Percentiles rank a stretch among this genome's conserved stretches.
phyloP scores from a whole-genome alignment of 2,888 invertebrate genomes.

The Oxyscelio sp. region DNA sequence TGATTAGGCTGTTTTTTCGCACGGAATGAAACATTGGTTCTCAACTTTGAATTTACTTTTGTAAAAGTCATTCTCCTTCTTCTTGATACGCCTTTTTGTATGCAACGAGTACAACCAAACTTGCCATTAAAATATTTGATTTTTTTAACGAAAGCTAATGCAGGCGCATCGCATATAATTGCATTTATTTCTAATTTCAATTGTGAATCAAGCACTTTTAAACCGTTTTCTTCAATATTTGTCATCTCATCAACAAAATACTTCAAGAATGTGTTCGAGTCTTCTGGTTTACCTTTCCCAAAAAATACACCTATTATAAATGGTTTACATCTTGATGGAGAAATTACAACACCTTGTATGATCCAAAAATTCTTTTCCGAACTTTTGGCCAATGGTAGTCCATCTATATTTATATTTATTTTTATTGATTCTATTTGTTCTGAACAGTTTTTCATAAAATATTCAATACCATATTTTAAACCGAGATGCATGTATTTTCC shows the following conservation, averaged over 20 bases:
- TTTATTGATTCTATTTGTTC: no score
- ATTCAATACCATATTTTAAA: no score
- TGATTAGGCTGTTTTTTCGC: not conserved
- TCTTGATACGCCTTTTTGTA: not conserved
- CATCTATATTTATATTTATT: no score
- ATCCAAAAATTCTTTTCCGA: no score
- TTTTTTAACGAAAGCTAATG: not conserved
- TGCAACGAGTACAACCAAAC: not conserved
- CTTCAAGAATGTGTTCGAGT: constrained; percentile 1
- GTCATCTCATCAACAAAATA: not conserved
- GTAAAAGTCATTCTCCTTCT: not conserved
- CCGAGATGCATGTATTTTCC: no score
- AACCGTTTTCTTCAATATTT: not conserved
- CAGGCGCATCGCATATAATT: no score
- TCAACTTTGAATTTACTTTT: not conserved
- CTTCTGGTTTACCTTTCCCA: constrained; percentile 1
- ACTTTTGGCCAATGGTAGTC: no score
- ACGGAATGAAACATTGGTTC: not conserved
- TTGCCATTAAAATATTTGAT: not conserved
- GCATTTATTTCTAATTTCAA: not conserved
- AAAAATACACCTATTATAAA: constrained; percentile 13
- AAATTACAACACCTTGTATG: no score
- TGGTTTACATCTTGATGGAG: not conserved
- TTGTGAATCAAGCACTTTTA: not conserved
- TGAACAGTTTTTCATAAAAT: no score